Evolutionary conservation across 2,113 vertebrate species (phyloP).

Genomic region (Arizona elegans): DNA sequence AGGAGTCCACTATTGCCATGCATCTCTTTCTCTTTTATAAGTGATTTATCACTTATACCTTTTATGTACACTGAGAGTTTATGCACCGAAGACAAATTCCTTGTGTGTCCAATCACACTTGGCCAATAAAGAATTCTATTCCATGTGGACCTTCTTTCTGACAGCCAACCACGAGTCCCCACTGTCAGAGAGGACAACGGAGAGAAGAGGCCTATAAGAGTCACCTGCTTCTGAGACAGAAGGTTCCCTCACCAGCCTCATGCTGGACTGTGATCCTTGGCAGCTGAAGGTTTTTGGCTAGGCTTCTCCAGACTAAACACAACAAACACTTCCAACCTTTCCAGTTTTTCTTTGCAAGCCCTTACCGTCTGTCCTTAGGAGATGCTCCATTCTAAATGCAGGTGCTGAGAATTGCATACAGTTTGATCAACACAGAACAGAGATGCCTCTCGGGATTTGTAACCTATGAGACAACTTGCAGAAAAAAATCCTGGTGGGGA

Average conservation of each 20-base stretch:
- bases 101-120: no score
- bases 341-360: neutral
- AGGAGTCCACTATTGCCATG: neutral
- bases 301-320: neutral
- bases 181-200: neutral
- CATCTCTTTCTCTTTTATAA: neutral
- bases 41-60: no score
- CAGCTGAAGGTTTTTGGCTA: neutral
- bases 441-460: neutral
- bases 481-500: neutral
- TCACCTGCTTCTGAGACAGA: neutral
- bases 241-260: neutral
- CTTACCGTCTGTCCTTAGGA: neutral
- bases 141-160: neutral
- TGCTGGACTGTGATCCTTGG: neutral
- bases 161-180: neutral
- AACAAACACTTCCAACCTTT: neutral
- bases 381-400: neutral
- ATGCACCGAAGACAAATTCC: no score
- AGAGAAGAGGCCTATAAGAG: neutral
- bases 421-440: neutral
- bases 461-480: neutral
- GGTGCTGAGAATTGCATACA: neutral
- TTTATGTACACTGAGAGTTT: no score
- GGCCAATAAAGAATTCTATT: no score